A percentile compares a stretch with the other conserved stretches of the same genome.
phyloP scores from a whole-genome alignment of 2,888 invertebrate genomes.

The Anodontia alba region DNA sequence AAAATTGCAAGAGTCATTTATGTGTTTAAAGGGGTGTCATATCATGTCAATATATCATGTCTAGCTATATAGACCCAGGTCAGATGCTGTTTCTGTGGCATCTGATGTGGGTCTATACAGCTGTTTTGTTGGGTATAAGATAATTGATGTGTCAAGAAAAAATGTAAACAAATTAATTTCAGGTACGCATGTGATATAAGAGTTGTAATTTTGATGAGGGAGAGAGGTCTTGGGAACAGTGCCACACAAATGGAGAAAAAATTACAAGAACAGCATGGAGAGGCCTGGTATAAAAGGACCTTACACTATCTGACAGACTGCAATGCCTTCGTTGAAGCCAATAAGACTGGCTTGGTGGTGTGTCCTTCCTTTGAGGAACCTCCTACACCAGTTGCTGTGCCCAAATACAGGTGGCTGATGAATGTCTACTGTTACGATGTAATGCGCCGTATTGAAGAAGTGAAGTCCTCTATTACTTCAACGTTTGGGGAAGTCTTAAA shows the following conservation, averaged over 20 bases:
- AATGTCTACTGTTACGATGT: constrained; percentile 33
- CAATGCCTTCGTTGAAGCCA: not conserved
- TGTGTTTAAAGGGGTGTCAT: too few species aligned
- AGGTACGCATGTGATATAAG: constrained; percentile 49
- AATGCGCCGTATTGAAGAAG: constrained; percentile 36
- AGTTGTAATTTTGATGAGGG: constrained; percentile 46
- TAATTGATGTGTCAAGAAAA: too few species aligned
- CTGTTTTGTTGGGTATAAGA: too few species aligned
- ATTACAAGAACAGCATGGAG: constrained; percentile 55
- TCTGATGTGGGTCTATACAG: too few species aligned
- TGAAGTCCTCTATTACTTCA: constrained; percentile 58
- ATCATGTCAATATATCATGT: too few species aligned
- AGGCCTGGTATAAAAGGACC: constrained; percentile 30
- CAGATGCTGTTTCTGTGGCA: too few species aligned
- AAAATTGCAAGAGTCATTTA: too few species aligned
- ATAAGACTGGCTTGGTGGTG: not conserved
- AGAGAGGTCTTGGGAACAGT: constrained; percentile 60
- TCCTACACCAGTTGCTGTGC: too few species aligned
- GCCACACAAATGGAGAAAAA: constrained; percentile 38
- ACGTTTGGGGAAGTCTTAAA: constrained; percentile 59
- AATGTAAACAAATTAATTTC: too few species aligned
- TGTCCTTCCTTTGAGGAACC: constrained; percentile 20
- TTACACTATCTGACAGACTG: constrained; percentile 45
- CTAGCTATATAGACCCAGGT: too few species aligned
- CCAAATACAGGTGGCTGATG: constrained; percentile 55